Conservation (phyloP, 2,797 vertebrate species). For the Takifugu rubripes region DNA sequence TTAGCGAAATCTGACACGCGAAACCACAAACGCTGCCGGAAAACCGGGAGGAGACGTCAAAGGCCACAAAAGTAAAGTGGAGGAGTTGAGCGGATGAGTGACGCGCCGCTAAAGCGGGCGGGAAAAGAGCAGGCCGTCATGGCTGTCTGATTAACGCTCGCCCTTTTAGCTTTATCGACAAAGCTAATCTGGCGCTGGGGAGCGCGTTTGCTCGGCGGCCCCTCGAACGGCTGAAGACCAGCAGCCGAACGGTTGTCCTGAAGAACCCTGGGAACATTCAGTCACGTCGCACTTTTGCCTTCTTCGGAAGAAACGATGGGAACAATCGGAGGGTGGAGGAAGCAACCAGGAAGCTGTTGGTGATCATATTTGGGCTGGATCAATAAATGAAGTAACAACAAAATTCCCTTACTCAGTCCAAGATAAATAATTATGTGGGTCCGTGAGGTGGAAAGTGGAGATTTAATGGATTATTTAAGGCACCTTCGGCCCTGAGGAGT, state of each 20-base stretch:
- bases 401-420: not conserved
- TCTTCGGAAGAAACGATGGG: conserved; percentile 44
- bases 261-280: conserved; percentile 31
- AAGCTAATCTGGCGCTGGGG: conserved; percentile 45
- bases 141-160: conserved; percentile 55
- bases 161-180: conserved; percentile 56
- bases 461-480: conserved; percentile 34
- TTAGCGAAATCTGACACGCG: not conserved
- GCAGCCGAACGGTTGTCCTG: conserved; percentile 55
- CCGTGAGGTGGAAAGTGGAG: conserved; percentile 1
- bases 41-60: conserved; percentile 12
- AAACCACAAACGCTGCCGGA: conserved; percentile 9
- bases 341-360: too few relatives aligned
- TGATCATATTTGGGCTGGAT: conserved; percentile 17
- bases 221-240: not conserved
- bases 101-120: conserved; percentile 39
- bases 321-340: too few relatives aligned
- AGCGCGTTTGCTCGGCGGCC: conserved; percentile 14
- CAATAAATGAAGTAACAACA: conserved; percentile 34
- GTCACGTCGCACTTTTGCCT: conserved; percentile 75
- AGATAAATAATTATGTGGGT: conserved; percentile 15
- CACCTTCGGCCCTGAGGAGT: conserved; percentile 1
- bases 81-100: conserved; percentile 40
- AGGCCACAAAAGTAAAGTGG: conserved; percentile 26
- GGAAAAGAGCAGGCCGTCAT: conserved; percentile 57